Percentiles rank a stretch among this genome's conserved stretches.
Evolutionary conservation across 2,888 invertebrate species (phyloP).

Genomic region (Prionchulus punctatus): DNA sequence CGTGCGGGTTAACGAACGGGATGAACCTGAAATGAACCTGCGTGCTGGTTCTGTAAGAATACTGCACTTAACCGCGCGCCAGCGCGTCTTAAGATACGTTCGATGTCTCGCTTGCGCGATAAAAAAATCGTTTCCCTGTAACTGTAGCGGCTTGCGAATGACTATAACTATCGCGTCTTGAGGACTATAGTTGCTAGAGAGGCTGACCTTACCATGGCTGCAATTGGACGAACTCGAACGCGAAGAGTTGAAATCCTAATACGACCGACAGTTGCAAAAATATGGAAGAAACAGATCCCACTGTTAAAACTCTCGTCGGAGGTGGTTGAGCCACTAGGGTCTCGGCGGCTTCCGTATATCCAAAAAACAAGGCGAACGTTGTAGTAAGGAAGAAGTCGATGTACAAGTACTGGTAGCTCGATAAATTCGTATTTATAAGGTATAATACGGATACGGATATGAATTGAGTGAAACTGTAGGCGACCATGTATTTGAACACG

Average conservation of each 20-base stretch:
- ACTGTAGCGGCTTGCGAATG: too few species aligned
- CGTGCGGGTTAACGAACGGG: conserved; percentile 36
- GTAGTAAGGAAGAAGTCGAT: conserved; percentile 40
- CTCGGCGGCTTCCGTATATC: conserved; percentile 26
- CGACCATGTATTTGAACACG: conserved; percentile 25
- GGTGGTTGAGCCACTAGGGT: conserved; percentile 47
- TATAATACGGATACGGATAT: conserved; percentile 40
- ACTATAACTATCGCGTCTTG: too few species aligned
- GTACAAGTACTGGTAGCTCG: conserved; percentile 38
- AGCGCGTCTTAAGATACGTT: too few species aligned
- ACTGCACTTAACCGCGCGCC: too few species aligned
- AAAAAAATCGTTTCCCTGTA: too few species aligned
- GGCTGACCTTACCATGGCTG: conserved; percentile 25
- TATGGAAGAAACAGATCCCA: conserved; percentile 52
- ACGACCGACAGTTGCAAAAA: conserved; percentile 50
- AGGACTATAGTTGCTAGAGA: too few species aligned
- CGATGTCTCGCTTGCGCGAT: too few species aligned
- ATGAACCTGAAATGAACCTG: too few species aligned
- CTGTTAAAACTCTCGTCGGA: conserved; percentile 52
- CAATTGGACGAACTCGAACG: conserved; percentile 20
- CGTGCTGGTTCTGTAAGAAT: too few species aligned
- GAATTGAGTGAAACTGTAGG: conserved; percentile 57
- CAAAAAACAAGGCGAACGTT: conserved; percentile 34
- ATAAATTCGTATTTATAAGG: conserved; percentile 29
- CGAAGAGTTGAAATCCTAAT: conserved; percentile 43